A percentile compares a stretch with the other conserved stretches of the same genome.
Evolutionary conservation across 2,888 invertebrate species (phyloP).

Genomic region (Arctia plantaginis): DNA sequence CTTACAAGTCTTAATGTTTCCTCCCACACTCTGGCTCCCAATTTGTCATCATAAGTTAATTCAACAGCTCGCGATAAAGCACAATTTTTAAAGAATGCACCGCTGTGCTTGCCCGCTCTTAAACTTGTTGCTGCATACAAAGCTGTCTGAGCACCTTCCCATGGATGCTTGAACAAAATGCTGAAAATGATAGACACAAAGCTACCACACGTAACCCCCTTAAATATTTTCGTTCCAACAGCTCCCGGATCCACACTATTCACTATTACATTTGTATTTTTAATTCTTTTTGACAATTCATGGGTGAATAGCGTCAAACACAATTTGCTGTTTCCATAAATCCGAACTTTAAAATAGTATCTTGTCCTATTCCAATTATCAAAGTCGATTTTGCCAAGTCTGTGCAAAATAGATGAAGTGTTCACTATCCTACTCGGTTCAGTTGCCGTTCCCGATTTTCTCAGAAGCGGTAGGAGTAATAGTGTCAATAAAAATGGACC

Average conservation of each 20-base stretch:
- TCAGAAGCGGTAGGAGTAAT: slow-evolving; percentile 92
- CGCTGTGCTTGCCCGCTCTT: slow-evolving; percentile 88
- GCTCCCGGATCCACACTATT: slow-evolving; percentile 95
- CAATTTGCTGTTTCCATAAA: slow-evolving; percentile 89
- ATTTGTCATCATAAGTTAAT: slow-evolving; percentile 88
- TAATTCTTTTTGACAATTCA: slow-evolving; percentile 90
- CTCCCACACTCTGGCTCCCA: slow-evolving; percentile 93
- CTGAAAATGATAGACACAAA: slow-evolving; percentile 88
- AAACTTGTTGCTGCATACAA: slow-evolving; percentile 91
- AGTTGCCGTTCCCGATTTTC: slow-evolving; percentile 81
- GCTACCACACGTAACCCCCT: slow-evolving; percentile 78
- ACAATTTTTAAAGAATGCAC: slow-evolving; percentile 93
- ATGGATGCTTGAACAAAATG: slow-evolving; percentile 90
- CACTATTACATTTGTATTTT: slow-evolving; percentile 88
- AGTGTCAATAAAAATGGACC: slow-evolving; percentile 97
- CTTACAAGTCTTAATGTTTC: slow-evolving; percentile 90
- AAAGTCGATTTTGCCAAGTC: slow-evolving; percentile 89
- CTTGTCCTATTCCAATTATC: slow-evolving; percentile 89
- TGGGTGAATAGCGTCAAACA: slow-evolving; percentile 90
- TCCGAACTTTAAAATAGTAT: slow-evolving; percentile 76
- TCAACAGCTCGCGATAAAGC: slow-evolving; percentile 86
- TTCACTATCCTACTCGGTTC: slow-evolving; percentile 91
- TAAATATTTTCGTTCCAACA: slow-evolving; percentile 92
- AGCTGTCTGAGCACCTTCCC: slow-evolving; percentile 93
- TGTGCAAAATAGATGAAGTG: slow-evolving; percentile 92